Evolutionary conservation across 2,888 invertebrate species (phyloP).

Genomic region (Andricus curvator): DNA sequence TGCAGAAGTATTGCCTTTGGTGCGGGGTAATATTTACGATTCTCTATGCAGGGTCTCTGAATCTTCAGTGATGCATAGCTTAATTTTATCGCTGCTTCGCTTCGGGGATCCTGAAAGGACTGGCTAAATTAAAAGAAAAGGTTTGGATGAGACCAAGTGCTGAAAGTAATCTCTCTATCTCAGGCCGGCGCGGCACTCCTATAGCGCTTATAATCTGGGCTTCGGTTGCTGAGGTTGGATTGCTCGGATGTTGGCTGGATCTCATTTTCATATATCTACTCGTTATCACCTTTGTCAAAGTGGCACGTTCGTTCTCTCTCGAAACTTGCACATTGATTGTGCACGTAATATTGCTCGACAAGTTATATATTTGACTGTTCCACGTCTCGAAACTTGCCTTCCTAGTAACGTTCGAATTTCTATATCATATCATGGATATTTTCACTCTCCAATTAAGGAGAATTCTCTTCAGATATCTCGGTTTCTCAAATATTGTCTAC

Average conservation of each 20-base stretch:
- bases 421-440: not conserved
- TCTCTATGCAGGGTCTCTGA: not conserved
- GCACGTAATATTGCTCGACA: not conserved
- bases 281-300: constrained; percentile 8
- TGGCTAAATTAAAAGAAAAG: constrained; percentile 69
- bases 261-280: constrained; percentile 4
- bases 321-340: not conserved
- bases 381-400: not conserved
- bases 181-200: constrained; percentile 64
- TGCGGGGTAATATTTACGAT: not conserved
- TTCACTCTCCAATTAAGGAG: not conserved
- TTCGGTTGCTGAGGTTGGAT: not conserved
- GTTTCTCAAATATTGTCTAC: not conserved
- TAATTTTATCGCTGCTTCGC: not conserved
- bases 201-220: not conserved
- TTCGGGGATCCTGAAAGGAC: constrained; percentile 56
- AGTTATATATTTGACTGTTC: not conserved
- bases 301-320: not conserved
- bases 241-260: not conserved
- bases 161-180: constrained; percentile 71
- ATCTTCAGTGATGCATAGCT: not conserved
- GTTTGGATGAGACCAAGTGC: constrained; percentile 64
- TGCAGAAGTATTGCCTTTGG: not conserved
- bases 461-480: not conserved
- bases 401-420: not conserved